Evolutionary conservation across 2,113 vertebrate genomes (phyloP).

Genomic region (Oceanites oceanicus): DNA sequence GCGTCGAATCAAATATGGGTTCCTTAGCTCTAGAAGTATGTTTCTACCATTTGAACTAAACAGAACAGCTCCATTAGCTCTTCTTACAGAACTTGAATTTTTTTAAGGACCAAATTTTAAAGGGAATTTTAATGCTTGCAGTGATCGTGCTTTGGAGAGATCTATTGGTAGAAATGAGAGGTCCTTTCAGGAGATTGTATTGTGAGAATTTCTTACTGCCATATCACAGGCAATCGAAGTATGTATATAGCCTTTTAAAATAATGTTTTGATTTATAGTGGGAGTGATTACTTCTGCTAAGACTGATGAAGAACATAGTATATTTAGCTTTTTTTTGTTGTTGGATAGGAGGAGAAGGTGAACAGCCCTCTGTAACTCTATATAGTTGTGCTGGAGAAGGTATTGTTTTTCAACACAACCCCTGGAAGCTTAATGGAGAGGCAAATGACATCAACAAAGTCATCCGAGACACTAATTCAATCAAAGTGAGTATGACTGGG

Average conservation of each 20-base stretch:
- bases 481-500: conserved; percentile 82
- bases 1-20: rapidly evolving
- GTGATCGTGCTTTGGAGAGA: background rate
- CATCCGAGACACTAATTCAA: conserved; percentile 87
- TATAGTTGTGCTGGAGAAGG: conserved; percentile 97
- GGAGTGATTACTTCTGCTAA: background rate
- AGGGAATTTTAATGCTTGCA: background rate
- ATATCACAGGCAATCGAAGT: background rate
- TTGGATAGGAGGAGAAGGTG: conserved; percentile 75
- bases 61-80: background rate
- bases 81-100: background rate
- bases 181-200: background rate
- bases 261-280: background rate
- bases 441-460: conserved; percentile 89
- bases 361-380: conserved; percentile 79
- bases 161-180: background rate
- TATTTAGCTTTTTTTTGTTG: background rate
- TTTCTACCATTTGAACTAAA: background rate
- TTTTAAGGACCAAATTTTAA: background rate
- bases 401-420: conserved; percentile 89
- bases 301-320: background rate
- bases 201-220: background rate
- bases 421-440: conserved; percentile 83
- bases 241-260: background rate
- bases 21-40: background rate